Percentiles rank a stretch among this genome's conserved stretches.
These are phyloP conservation scores for Leistus spinibarbis DNA, from an alignment of 2,888 invertebrate genomes.

Conservation along the genomic window DNA sequence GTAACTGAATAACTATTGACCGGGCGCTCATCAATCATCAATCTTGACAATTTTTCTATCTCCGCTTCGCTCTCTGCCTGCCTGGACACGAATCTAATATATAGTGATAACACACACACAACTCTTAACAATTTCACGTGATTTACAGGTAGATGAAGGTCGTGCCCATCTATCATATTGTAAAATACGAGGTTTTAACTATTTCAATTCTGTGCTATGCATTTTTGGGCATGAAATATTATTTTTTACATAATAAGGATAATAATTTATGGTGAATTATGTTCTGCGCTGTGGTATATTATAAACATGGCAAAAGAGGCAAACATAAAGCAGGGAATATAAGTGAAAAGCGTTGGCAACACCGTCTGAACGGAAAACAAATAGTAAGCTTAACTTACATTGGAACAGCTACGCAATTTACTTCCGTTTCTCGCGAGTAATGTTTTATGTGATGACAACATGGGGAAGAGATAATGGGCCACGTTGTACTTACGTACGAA, in stretches of 20 bases:
- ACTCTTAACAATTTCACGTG: conserved; percentile 29
- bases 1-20: conserved; percentile 40
- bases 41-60: conserved; percentile 14
- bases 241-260: not conserved
- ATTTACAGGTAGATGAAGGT: conserved; percentile 34
- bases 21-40: conserved; percentile 33
- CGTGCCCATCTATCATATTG: conserved; percentile 24
- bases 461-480: conserved; percentile 13
- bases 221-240: no score
- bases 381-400: conserved; percentile 39
- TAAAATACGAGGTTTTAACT: no score
- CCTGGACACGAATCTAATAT: conserved; percentile 28
- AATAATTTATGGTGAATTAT: not conserved
- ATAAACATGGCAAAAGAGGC: not conserved
- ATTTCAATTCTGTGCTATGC: no score
- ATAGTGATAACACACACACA: conserved; percentile 33
- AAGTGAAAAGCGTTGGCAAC: conserved; percentile 35
- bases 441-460: conserved; percentile 39
- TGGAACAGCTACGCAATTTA: conserved; percentile 33
- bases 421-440: conserved; percentile 39
- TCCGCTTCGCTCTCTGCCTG: conserved; percentile 7
- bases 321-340: conserved; percentile 34
- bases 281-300: not conserved
- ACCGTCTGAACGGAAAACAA: conserved; percentile 37
- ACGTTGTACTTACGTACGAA: conserved; percentile 8